These are phyloP conservation scores for Ammodramus savannarum DNA, from an alignment of 2,113 vertebrate species.

Conservation along the genomic window DNA sequence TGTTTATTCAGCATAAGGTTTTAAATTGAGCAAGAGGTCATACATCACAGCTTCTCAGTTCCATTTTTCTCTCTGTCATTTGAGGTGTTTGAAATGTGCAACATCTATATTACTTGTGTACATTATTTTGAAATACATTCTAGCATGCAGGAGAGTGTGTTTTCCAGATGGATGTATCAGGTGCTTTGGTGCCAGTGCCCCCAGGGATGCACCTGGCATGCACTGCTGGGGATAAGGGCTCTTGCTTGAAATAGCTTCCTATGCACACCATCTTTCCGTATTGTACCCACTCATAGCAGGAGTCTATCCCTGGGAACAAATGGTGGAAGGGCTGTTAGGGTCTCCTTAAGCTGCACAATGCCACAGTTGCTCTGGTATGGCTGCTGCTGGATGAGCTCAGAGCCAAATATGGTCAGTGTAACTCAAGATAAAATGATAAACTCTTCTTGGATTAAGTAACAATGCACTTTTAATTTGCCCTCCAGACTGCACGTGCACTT, in stretches of 20 bases:
- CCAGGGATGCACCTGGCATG: not conserved
- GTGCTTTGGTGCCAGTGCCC: not conserved
- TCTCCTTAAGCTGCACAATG: not conserved
- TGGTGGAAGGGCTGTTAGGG: not conserved
- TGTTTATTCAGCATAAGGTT: not conserved
- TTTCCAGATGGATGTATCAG: not conserved
- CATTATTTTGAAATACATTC: not conserved
- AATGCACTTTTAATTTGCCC: not conserved
- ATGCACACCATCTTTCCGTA: not conserved
- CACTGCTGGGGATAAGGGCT: not conserved
- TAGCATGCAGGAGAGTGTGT: not conserved
- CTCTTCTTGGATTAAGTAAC: not conserved
- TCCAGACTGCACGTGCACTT: not conserved
- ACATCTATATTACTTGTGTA: not conserved
- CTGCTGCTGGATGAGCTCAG: not conserved
- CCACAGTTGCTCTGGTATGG: not conserved
- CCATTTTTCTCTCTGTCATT: not conserved
- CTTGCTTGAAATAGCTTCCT: not conserved
- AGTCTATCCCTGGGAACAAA: not conserved
- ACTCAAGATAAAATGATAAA: not conserved
- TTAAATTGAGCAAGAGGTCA: not conserved
- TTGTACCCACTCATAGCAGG: not conserved
- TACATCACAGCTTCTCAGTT: not conserved
- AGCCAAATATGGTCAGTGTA: not conserved
- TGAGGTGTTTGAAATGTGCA: not conserved